These are phyloP conservation scores for Melanostigma gelatinosum DNA, from an alignment of 2,113 vertebrate species.

Conservation along the genomic window DNA sequence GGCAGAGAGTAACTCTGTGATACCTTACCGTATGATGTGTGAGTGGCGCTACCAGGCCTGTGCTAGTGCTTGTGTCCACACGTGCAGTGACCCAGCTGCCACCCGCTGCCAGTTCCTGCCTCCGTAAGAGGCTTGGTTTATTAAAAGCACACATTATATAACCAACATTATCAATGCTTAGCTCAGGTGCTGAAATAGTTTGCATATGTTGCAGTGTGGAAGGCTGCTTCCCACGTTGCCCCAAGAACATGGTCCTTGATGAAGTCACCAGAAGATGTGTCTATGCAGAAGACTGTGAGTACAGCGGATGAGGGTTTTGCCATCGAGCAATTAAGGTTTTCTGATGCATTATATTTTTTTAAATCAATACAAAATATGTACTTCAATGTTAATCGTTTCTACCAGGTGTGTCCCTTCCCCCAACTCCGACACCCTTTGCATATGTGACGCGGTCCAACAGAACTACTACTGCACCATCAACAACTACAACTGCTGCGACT, in stretches of 20 bases:
- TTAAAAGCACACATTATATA: constrained; percentile 9
- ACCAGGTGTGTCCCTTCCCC: constrained; percentile 79
- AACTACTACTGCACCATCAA: constrained; percentile 71
- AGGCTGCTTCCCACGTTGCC: constrained; percentile 96
- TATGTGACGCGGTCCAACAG: constrained; percentile 80
- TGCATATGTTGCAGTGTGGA: constrained; percentile 87
- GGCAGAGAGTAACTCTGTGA: constrained; percentile 89
- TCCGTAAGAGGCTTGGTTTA: constrained; percentile 85
- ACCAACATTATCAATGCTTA: background rate
- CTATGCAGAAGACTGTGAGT: constrained; percentile 96
- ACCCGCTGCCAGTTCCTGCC: constrained; percentile 92
- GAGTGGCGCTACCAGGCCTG: constrained; percentile 96
- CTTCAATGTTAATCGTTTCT: constrained; percentile 8
- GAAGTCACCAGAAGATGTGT: constrained; percentile 96
- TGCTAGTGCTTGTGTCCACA: constrained; percentile 91
- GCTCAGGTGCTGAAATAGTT: constrained; percentile 14
- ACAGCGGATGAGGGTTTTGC: background rate
- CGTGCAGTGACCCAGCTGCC: constrained; percentile 91
- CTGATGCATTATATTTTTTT: background rate
- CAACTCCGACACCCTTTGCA: constrained; percentile 82
- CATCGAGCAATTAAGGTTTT: background rate
- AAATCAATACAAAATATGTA: background rate
- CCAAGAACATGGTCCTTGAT: constrained; percentile 95
- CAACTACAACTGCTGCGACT: constrained; percentile 41
- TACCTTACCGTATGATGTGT: constrained; percentile 95